phyloP scores from a whole-genome alignment of 1,140 invertebrate species.

The Pectinophora gossypiella region DNA sequence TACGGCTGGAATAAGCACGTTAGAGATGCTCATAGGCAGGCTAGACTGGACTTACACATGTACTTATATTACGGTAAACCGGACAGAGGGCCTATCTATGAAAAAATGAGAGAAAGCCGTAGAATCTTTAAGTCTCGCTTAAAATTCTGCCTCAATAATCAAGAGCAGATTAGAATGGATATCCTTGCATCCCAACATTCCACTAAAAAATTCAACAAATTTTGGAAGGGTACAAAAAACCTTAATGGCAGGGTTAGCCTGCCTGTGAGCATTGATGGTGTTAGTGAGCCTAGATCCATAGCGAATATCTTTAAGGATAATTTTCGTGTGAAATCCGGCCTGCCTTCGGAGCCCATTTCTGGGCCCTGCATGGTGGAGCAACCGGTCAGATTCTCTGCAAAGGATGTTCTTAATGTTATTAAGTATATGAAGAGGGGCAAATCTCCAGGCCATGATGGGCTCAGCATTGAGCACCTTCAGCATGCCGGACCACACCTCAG shows the following conservation, averaged over 20 bases:
- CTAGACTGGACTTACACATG: background rate
- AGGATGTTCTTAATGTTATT: background rate
- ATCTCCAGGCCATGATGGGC: background rate
- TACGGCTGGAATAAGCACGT: background rate
- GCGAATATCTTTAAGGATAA: background rate
- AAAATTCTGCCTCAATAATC: no score
- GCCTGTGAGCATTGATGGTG: background rate
- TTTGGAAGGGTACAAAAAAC: background rate
- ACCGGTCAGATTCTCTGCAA: background rate
- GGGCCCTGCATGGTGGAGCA: background rate
- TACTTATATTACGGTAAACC: background rate
- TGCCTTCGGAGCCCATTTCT: background rate
- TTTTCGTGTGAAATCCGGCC: background rate
- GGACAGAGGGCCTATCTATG: background rate
- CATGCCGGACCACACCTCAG: background rate
- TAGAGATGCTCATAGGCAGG: background rate
- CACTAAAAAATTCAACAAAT: background rate
- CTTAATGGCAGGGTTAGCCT: background rate
- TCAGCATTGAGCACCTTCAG: constrained; percentile 2
- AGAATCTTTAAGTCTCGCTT: no score
- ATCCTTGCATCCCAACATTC: background rate
- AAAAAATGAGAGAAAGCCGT: background rate
- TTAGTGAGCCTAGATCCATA: background rate
- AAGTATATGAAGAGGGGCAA: constrained; percentile 1
- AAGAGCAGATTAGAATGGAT: background rate